Conservation (phyloP, 2,888 invertebrate species). For the Philhelius pedissequus region DNA sequence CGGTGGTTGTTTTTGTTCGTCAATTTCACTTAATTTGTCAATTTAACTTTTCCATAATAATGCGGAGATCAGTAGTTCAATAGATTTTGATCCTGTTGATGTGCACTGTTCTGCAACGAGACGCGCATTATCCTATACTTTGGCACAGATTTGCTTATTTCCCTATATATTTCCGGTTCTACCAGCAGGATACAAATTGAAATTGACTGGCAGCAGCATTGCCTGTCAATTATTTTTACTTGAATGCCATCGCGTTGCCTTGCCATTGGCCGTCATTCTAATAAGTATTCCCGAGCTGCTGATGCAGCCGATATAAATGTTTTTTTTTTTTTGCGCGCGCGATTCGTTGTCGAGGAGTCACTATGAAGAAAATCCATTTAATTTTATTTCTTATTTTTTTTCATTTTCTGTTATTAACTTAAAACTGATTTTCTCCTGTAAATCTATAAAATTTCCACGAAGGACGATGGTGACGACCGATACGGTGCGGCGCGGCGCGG, state of each 20-base stretch:
- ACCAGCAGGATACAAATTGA: constrained; percentile 29
- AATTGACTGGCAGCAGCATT: constrained; percentile 49
- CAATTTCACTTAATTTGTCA: constrained; percentile 42
- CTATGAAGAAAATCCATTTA: constrained; percentile 35
- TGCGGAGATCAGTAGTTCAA: constrained; percentile 35
- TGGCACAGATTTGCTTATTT: constrained; percentile 19
- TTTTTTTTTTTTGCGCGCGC: neutral
- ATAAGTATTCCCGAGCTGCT: neutral
- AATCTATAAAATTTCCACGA: constrained; percentile 1
- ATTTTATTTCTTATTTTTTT: constrained; percentile 10
- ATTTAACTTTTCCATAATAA: constrained; percentile 7
- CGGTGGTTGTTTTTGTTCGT: constrained; percentile 11
- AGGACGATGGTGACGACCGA: neutral
- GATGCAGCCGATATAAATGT: neutral
- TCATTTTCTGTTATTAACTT: constrained; percentile 19
- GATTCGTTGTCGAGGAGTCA: neutral
- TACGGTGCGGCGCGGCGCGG: neutral
- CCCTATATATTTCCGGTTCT: constrained; percentile 2
- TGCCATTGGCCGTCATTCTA: constrained; percentile 8
- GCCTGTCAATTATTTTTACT: constrained; percentile 45
- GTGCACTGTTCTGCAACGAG: no score
- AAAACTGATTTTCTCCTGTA: constrained; percentile 16
- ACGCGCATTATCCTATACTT: neutral
- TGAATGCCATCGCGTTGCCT: constrained; percentile 9
- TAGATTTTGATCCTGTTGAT: neutral